phyloP scores from a whole-genome alignment of 2,888 invertebrate genomes.

The Neocrepidodera transversa region DNA sequence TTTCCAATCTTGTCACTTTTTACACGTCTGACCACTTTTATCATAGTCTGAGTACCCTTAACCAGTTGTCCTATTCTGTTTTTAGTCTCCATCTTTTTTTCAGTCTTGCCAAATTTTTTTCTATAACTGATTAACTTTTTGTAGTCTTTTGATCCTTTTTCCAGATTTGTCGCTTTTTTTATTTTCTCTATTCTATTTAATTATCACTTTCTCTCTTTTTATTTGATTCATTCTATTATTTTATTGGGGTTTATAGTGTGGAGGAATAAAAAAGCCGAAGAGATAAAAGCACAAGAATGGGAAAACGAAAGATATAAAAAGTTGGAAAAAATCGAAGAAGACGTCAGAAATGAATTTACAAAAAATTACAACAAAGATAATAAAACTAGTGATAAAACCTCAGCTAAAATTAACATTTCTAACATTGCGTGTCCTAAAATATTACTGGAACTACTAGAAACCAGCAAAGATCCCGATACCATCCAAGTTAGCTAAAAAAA shows the following conservation, averaged over 20 bases:
- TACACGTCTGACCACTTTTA: no score
- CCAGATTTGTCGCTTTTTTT: no score
- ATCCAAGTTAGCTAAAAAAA: constrained; percentile 57
- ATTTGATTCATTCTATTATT: neutral
- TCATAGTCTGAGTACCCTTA: no score
- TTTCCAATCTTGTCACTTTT: no score
- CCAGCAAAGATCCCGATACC: constrained; percentile 61
- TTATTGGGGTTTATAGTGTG: constrained; percentile 50
- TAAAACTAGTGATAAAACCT: constrained; percentile 32
- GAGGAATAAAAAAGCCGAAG: constrained; percentile 58
- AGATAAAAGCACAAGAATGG: constrained; percentile 55
- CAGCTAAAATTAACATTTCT: constrained; percentile 31
- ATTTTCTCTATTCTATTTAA: no score
- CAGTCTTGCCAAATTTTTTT: no score
- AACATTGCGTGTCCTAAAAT: constrained; percentile 53
- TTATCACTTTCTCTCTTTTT: neutral
- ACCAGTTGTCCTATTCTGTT: no score
- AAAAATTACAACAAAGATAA: constrained; percentile 20
- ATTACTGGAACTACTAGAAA: constrained; percentile 56
- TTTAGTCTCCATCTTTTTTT: no score
- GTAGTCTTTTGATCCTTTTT: no score
- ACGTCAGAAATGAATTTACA: constrained; percentile 62
- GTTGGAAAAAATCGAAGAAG: constrained; percentile 65
- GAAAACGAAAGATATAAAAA: constrained; percentile 65
- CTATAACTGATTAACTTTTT: no score